Base-by-base conservation (phyloP, 2,888 invertebrate genomes). In the Theristus sp. region DNA sequence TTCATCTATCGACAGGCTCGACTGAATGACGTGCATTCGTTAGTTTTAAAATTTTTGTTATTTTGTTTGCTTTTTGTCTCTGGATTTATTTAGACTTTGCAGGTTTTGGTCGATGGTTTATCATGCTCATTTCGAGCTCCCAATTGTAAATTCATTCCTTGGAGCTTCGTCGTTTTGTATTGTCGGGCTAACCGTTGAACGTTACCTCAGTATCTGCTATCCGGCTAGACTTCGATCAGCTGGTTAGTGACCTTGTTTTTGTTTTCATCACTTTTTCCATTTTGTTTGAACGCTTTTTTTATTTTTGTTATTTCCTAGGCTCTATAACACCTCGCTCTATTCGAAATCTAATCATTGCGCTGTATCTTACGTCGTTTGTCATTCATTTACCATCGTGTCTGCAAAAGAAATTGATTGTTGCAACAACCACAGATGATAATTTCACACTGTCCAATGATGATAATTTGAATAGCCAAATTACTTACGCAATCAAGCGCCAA, bases 101-200 rank as follows among this genome's bases (percentile, higher is more conserved):
- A 52, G 52, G 6, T 25, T 17, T 6, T 75, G 80, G 0, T 81
- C 82, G 64, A 83, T 83, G 13, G 71, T 71, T 64, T 74, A 74
- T 64, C 66, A 66, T 52, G 72, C 75, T 2, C 71, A 75, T 63
- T 60, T 75, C 55, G 75, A 75, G 62, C 68, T 75, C 47, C 73
- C 74, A 0, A 61, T 75, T 25, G 71, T 74, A 25, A 75, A 76
- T 65, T 68, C 71, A 20, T 74, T 75, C 66, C 75, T 75, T 73
- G 75, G 74, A 17, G 70, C 73, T 57, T 72, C 71, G 60, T 74
- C 75, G 30, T 75, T 75, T 66, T 71, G 75, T 61, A 75, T 76
- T 6, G 73, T 75, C 13, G 75, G 74, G 57, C 71, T 76, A n/a
- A 76, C 76, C 3, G 71, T 75, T 31, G 76, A 76, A 65, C 66